Conservation (phyloP, 2,888 invertebrate species). For the Trisateles emortualis region DNA sequence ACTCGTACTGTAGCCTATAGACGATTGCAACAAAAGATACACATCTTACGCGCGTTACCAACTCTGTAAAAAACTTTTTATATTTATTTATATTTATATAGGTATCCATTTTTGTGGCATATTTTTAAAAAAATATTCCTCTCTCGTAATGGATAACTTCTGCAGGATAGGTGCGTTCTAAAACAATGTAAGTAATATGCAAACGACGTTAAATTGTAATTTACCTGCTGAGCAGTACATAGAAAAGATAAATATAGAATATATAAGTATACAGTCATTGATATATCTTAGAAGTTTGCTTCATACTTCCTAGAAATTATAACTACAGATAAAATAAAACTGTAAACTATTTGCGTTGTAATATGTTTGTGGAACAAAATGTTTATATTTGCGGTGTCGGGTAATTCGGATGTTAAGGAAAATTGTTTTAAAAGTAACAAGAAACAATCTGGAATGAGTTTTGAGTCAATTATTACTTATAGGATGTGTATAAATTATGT, state of each 20-base stretch:
- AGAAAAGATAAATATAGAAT: constrained; percentile 6
- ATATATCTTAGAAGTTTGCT: constrained; percentile 3
- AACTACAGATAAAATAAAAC: constrained; percentile 7
- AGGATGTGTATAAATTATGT: too few species aligned
- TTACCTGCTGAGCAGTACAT: neutral
- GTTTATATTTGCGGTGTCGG: constrained; percentile 16
- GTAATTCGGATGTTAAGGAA: constrained; percentile 20
- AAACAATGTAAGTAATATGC: neutral
- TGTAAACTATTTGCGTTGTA: constrained; percentile 9
- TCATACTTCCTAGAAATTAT: constrained; percentile 22
- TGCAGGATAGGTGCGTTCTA: too few species aligned
- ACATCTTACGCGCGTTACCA: too few species aligned
- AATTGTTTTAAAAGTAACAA: constrained; percentile 8
- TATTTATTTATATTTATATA: too few species aligned
- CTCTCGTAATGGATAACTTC: too few species aligned
- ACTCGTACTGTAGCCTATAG: too few species aligned
- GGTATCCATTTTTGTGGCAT: too few species aligned
- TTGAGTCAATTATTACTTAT: constrained; percentile 1
- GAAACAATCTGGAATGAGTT: neutral
- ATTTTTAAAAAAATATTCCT: too few species aligned
- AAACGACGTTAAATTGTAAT: constrained; percentile 2
- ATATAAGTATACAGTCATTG: constrained; percentile 6
- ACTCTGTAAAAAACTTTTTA: too few species aligned
- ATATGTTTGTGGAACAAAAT: constrained; percentile 18
- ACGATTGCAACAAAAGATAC: too few species aligned